A percentile compares a stretch with the other conserved stretches of the same genome.
These are phyloP conservation scores for Cygnus buccinator DNA, from an alignment of 2,113 vertebrate species.

Conservation along the genomic window DNA sequence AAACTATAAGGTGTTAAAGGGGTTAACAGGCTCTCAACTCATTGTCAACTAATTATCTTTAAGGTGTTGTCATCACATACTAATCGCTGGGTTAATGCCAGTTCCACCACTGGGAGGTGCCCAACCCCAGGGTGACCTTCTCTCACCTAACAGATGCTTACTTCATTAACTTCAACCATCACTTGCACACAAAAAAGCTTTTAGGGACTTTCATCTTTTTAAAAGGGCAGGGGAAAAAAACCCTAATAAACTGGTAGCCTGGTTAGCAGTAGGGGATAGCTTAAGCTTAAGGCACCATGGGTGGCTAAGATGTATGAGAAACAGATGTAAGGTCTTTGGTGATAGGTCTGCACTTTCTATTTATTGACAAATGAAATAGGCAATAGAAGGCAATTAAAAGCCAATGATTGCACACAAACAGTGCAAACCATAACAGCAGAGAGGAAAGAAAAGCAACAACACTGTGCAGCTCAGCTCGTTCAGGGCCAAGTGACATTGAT, in stretches of 20 bases:
- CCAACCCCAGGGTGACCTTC: constrained; percentile 64
- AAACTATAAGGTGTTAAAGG: constrained; percentile 80
- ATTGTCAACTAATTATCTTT: constrained; percentile 86
- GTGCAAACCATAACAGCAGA: constrained; percentile 54
- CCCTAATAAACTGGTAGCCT: constrained; percentile 80
- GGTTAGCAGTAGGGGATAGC: constrained; percentile 71
- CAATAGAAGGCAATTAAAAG: constrained; percentile 77
- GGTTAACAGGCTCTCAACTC: constrained; percentile 82
- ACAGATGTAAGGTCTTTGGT: constrained; percentile 81
- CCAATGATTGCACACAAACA: constrained; percentile 67
- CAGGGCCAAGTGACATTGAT: constrained; percentile 19
- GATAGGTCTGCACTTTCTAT: constrained; percentile 68
- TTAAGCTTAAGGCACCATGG: constrained; percentile 76
- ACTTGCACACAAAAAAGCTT: constrained; percentile 70
- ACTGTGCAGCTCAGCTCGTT: not conserved
- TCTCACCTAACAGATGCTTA: constrained; percentile 63
- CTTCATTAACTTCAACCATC: constrained; percentile 74
- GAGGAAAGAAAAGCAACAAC: constrained; percentile 48
- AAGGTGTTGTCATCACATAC: constrained; percentile 83
- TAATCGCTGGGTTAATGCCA: constrained; percentile 69
- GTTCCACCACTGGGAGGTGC: constrained; percentile 60
- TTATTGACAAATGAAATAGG: constrained; percentile 78
- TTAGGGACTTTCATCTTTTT: constrained; percentile 84
- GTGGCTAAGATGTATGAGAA: constrained; percentile 82
- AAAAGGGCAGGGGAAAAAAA: constrained; percentile 65